A percentile compares a stretch with the other conserved stretches of the same genome.
These are phyloP conservation scores for Odontomyia ornata DNA, from an alignment of 2,888 invertebrate species.

Conservation along the genomic window DNA sequence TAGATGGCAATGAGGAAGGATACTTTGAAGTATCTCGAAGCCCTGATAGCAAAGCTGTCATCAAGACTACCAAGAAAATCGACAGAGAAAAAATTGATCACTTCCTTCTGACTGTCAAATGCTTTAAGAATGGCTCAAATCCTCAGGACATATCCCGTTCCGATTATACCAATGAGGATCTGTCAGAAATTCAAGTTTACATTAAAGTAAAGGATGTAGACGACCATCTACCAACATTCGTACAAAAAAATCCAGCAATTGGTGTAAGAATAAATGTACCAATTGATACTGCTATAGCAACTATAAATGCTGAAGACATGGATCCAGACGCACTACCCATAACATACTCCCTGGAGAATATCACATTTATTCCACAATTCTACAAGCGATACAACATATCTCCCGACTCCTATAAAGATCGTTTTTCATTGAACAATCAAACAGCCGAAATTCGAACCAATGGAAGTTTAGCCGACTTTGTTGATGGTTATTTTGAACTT, in stretches of 20 bases:
- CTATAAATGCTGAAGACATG: slow-evolving; percentile 72
- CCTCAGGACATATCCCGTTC: slow-evolving; percentile 63
- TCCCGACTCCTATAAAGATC: slow-evolving; percentile 64
- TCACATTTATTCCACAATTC: slow-evolving; percentile 67
- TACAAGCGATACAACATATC: slow-evolving; percentile 65
- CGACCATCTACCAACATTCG: slow-evolving; percentile 77
- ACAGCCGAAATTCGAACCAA: slow-evolving; percentile 78
- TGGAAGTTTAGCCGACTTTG: slow-evolving; percentile 71
- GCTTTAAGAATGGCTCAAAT: slow-evolving; percentile 69
- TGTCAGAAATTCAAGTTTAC: slow-evolving; percentile 73
- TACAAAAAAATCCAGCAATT: slow-evolving; percentile 70
- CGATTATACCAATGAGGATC: slow-evolving; percentile 73
- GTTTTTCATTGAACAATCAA: slow-evolving; percentile 72
- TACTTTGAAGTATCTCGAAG: slow-evolving; percentile 71
- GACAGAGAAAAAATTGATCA: slow-evolving; percentile 72
- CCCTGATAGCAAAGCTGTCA: slow-evolving; percentile 71
- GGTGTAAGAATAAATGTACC: slow-evolving; percentile 80
- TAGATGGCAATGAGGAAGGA: slow-evolving; percentile 76
- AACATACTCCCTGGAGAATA: slow-evolving; percentile 70
- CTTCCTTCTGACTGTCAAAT: slow-evolving; percentile 74
- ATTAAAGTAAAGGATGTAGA: slow-evolving; percentile 76
- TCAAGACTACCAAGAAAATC: slow-evolving; percentile 70
- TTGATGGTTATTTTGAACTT: slow-evolving; percentile 73
- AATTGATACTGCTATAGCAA: slow-evolving; percentile 75
- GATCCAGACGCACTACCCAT: slow-evolving; percentile 75